Evolutionary conservation across 2,797 vertebrate genomes (phyloP).

Genomic region (Acipenser ruthenus): DNA sequence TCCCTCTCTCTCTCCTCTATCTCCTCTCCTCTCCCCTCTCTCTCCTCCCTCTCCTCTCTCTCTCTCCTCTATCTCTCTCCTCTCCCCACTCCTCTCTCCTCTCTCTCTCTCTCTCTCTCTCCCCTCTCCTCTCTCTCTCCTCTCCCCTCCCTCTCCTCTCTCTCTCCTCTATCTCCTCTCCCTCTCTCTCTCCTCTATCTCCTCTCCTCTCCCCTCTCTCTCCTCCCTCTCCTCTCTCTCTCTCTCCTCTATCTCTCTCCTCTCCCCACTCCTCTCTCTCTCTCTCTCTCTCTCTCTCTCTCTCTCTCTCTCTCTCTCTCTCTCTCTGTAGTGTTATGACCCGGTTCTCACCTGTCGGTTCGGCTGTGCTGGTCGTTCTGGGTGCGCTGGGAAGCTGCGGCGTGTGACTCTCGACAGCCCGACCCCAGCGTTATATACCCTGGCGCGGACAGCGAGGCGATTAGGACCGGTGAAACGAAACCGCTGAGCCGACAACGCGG

Average conservation of each 20-base stretch:
- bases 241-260: slow-evolving; percentile 7
- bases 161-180: not conserved
- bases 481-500: slow-evolving; percentile 61
- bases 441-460: slow-evolving; percentile 47
- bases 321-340: slow-evolving; percentile 8
- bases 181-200: not conserved
- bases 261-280: slow-evolving; percentile 52
- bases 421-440: slow-evolving; percentile 55
- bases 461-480: slow-evolving; percentile 60
- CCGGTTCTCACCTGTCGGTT: slow-evolving; percentile 51
- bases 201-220: not conserved
- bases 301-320: slow-evolving; percentile 20
- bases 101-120: not conserved
- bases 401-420: slow-evolving; percentile 36
- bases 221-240: no score
- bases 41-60: not conserved
- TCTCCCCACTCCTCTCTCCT: no score
- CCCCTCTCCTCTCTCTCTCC: no score
- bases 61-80: not conserved
- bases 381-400: slow-evolving; percentile 46
- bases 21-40: no score
- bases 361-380: slow-evolving; percentile 43
- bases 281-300: slow-evolving; percentile 44
- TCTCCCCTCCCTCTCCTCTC: not conserved
- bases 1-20: no score